phyloP scores from a whole-genome alignment of 2,888 invertebrate species.

The Sminthurides aquaticus region DNA sequence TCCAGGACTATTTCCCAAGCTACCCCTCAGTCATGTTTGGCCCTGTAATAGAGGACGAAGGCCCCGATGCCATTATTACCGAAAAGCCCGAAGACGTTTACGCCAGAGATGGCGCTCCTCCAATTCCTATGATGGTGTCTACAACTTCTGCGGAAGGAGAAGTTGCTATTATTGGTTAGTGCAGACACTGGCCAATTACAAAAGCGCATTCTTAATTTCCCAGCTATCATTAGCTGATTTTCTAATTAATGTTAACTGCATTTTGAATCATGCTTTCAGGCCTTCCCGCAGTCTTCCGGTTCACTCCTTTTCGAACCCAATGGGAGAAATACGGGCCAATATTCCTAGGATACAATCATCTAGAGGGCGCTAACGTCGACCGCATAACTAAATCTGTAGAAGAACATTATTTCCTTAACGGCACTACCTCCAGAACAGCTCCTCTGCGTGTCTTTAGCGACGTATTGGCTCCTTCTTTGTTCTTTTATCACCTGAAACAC shows the following conservation, averaged over 20 bases:
- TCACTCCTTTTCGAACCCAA: background rate
- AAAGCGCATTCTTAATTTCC: too few species aligned
- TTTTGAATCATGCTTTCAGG: background rate
- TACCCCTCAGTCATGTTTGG: conserved; percentile 29
- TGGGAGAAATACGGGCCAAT: conserved; percentile 12
- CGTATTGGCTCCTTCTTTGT: conserved; percentile 1
- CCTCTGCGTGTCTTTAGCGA: conserved; percentile 10
- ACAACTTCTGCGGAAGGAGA: conserved; percentile 12
- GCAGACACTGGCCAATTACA: too few species aligned
- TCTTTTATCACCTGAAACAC: background rate
- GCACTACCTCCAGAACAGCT: background rate
- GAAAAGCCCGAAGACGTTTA: conserved; percentile 28
- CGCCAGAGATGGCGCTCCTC: conserved; percentile 22
- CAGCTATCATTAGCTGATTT: too few species aligned
- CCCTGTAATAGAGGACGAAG: conserved; percentile 29
- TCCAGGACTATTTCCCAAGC: conserved; percentile 21
- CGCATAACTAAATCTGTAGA: conserved; percentile 2
- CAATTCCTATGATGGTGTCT: conserved; percentile 23
- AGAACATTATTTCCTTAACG: conserved; percentile 15
- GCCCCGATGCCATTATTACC: conserved; percentile 25
- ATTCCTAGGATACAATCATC: conserved; percentile 13
- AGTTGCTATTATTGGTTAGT: conserved; percentile 14
- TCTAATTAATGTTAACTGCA: too few species aligned
- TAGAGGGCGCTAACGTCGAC: conserved; percentile 6
- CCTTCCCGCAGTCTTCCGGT: conserved; percentile 10